Evolutionary conservation across 1,140 invertebrate genomes (phyloP).

Genomic region (Myzus persicae): DNA sequence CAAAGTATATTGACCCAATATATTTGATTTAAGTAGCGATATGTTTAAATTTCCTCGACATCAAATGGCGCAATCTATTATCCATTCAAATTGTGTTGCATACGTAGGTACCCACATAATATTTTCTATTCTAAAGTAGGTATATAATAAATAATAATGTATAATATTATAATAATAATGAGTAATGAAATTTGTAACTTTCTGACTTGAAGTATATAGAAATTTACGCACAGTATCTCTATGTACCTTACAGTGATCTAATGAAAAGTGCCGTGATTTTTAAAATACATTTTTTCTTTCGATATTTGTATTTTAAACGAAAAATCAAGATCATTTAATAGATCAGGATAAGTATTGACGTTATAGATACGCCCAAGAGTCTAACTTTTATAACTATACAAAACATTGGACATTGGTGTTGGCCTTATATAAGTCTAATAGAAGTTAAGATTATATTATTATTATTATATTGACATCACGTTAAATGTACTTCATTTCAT

Average conservation of each 20-base stretch:
- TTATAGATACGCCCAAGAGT: background rate
- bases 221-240: too few relatives aligned
- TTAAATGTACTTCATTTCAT: background rate
- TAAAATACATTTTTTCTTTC: background rate
- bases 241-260: background rate
- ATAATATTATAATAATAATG: background rate
- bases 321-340: background rate
- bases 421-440: background rate
- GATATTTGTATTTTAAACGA: background rate
- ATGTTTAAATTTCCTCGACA: background rate
- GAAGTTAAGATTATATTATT: background rate
- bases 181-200: background rate
- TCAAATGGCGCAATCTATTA: background rate
- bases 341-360: background rate
- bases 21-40: slow-evolving; percentile 7
- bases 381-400: background rate
- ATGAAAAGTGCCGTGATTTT: background rate
- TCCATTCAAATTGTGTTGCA: background rate
- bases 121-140: background rate
- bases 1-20: slow-evolving; percentile 17
- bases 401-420: background rate
- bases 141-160: background rate
- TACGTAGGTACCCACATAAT: background rate
- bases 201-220: background rate
- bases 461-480: background rate